Percentiles rank a stretch among this genome's conserved stretches.
These are phyloP conservation scores for Centropristis striata DNA, from an alignment of 2,113 vertebrate species.

Conservation along the genomic window DNA sequence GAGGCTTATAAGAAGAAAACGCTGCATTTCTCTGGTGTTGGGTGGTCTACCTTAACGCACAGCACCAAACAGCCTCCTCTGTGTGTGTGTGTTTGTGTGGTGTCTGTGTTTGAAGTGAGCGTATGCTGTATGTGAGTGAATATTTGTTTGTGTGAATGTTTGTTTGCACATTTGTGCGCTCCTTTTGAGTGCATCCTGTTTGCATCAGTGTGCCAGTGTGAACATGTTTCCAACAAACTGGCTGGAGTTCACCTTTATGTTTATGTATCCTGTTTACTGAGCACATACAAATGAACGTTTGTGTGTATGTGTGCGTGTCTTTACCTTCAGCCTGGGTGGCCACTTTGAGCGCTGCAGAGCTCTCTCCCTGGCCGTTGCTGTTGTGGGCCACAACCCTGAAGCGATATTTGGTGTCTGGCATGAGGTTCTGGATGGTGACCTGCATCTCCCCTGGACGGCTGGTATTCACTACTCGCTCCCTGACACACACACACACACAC, in stretches of 20 bases:
- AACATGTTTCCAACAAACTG: conserved; percentile 49
- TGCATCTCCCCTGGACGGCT: conserved; percentile 94
- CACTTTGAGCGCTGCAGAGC: conserved; percentile 90
- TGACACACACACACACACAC: conserved; percentile 67
- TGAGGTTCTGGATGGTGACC: conserved; percentile 95
- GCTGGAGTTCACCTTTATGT: conserved; percentile 42
- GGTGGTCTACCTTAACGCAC: conserved; percentile 73
- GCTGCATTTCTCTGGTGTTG: conserved; percentile 57
- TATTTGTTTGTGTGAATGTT: conserved; percentile 65
- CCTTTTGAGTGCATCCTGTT: conserved; percentile 66
- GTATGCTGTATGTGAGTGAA: conserved; percentile 37
- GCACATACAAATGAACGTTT: conserved; percentile 24
- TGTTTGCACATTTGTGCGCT: conserved; percentile 61
- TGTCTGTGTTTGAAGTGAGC: conserved; percentile 52
- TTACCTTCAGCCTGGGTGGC: conserved; percentile 97
- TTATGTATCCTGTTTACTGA: conserved; percentile 50
- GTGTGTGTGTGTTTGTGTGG: conserved; percentile 9
- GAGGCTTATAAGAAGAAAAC: conserved; percentile 47
- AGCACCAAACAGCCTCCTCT: conserved; percentile 44
- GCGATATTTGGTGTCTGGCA: conserved; percentile 95
- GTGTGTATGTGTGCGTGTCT: conserved; percentile 30
- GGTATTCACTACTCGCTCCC: conserved; percentile 95
- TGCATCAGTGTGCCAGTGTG: conserved; percentile 39
- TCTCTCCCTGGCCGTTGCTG: conserved; percentile 93
- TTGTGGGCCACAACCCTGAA: conserved; percentile 95